Evolutionary conservation across 2,113 vertebrate genomes (phyloP), one percentile per base, ranked within the genome.

Genomic region (Gadus macrocephalus): DNA sequence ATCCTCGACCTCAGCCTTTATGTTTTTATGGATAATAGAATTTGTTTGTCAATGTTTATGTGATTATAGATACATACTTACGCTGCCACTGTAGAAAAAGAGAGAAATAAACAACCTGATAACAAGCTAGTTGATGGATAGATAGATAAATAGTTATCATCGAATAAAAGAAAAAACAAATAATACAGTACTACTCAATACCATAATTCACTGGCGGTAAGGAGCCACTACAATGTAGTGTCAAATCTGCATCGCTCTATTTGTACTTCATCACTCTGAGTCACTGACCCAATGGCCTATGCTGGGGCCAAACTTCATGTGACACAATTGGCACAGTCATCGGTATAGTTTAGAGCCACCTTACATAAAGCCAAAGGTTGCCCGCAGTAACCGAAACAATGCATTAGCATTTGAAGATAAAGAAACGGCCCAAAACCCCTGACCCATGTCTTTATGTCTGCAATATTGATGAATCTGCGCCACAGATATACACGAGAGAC

Each of bases 31-130:
- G 73, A 85, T 81, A 86, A 82, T 87, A 87, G 76, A 69, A 80
- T 77, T 81, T 74, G 71, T 82, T 79, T 86, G 87, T 89, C 88
- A 74, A 78, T 87, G 71, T 76, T 73, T 77, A 74, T 76, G 71
- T 79, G 91, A 25, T 25, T 83, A 91, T 90, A 91, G 86, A 85
- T 75, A 74, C 81, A 78, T 83, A 85, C 75, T 35, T 25, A 25
- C 25, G 25, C 25, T 35, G 31, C 31, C 31, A 35, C 31, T 35
- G 31, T 35, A 35, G 31, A 35, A 7, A 35, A 4, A 35, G 31
- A 35, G 31, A 35, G 31, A 35, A 4, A 35, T 5, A 4, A 35
- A 35, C 1, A 35, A 35, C 31, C 31, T 35, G 31, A 35, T 35
- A 35, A 7, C 31, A 5, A 35, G 31, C 31, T 35, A 6, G 31